Evolutionary conservation across 1,140 invertebrate genomes (phyloP), one percentile per base, ranked within the genome.

Genomic region (Drosophila parvula): DNA sequence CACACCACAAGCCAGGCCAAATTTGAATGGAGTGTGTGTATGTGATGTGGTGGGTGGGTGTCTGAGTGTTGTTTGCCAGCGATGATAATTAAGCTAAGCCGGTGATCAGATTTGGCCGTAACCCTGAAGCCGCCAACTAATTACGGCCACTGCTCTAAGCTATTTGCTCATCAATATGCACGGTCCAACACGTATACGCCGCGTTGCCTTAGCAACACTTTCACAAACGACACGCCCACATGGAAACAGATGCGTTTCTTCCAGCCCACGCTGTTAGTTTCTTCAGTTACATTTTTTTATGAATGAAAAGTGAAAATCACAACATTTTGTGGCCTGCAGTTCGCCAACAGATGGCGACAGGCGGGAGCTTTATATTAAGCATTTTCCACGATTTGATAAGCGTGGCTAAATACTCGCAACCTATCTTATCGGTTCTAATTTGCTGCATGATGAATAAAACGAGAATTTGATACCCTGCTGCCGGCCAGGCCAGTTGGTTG

Each of bases 341-440:
- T 71, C 38, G 36, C 69, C 69, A 43, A 71, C 43, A 73, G 69
- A 71, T 73, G 69, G 69, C 69, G 69, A 22, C 44, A 44, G 22
- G 5, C 11, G 18, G n/a, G 27, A 41, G 65, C 67, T 48, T 47
- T 41, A 34, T 50, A 32, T 38, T 38, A 47, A 32, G 51, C 45
- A 36, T 30, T 64, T 59, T 44, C 43, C 16, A 12, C 44, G 30
- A 32, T 22, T 57, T 78, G 83, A 88, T 83, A 88, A 83, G 76
- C 53, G 27, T 55, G 38, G 45, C 63, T 81, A 79, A 83, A 68
- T 60, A 51, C 50, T 47, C 45, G 50, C 64, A 5, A 11, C 48
- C 50, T 88, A 88, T 88, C 83, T 88, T 88, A 88, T 88, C 83
- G 73, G 34, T 43, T 45, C 40, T 50, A 79, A 74, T 77, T 89